Evolutionary conservation across 2,888 invertebrate genomes (phyloP).

Genomic region (Parnassius glacialis): DNA sequence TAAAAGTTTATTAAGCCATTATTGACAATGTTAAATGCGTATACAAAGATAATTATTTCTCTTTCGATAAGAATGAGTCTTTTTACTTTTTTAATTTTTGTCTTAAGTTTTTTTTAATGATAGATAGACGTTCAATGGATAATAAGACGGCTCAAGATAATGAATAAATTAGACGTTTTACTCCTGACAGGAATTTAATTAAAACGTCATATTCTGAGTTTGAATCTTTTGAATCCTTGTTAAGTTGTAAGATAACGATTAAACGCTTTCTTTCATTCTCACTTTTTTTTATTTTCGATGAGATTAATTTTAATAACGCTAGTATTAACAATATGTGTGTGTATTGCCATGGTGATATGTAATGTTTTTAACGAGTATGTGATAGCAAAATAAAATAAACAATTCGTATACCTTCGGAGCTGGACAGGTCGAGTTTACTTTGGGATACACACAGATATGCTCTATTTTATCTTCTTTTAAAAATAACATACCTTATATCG

Average conservation of each 20-base stretch:
- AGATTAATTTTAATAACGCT: constrained; percentile 6
- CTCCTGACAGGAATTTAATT: constrained; percentile 22
- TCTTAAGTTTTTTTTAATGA: constrained; percentile 4
- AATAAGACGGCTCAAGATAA: constrained; percentile 5
- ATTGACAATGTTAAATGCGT: constrained; percentile 35
- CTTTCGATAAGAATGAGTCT: constrained; percentile 36
- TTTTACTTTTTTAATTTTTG: constrained; percentile 28
- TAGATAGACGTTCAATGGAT: constrained; percentile 3
- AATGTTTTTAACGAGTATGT: no score
- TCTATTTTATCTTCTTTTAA: no score
- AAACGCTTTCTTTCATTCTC: not conserved
- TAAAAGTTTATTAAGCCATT: constrained; percentile 43
- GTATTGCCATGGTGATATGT: no score
- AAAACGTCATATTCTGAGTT: constrained; percentile 23
- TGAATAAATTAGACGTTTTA: constrained; percentile 16
- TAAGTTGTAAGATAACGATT: constrained; percentile 4
- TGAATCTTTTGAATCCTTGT: constrained; percentile 4
- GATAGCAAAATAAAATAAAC: no score
- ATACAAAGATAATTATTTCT: constrained; percentile 40
- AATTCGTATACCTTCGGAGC: no score
- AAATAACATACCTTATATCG: no score
- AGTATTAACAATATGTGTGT: no score
- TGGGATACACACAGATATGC: no score
- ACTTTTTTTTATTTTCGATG: constrained; percentile 6
- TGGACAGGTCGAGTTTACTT: no score